Conservation (phyloP, 2,888 invertebrate species). For the Phlogophora meticulosa region DNA sequence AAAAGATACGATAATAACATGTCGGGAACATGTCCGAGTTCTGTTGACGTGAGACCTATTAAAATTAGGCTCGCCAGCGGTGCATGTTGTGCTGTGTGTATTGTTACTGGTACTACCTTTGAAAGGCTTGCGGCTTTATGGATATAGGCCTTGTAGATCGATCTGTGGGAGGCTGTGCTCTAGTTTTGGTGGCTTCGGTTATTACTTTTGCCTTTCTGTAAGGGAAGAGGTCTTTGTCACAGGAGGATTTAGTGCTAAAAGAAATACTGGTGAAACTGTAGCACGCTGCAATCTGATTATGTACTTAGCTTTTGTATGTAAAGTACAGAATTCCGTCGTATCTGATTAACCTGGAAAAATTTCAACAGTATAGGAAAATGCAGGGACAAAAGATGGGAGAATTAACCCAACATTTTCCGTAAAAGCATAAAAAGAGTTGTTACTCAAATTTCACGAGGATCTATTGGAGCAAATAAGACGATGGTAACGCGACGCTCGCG, state of each 20-base stretch:
- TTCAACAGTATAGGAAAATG: not conserved
- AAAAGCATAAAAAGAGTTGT: constrained; percentile 30
- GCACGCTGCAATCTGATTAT: not conserved
- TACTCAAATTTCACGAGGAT: constrained; percentile 41
- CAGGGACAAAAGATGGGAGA: constrained; percentile 1
- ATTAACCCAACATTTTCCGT: constrained; percentile 13
- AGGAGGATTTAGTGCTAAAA: not conserved
- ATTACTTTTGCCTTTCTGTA: not conserved
- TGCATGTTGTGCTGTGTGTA: constrained; percentile 7
- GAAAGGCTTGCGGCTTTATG: constrained; percentile 24
- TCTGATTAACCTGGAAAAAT: not conserved
- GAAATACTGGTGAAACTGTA: not conserved
- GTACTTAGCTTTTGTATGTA: not conserved
- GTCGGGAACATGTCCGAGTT: constrained; percentile 48
- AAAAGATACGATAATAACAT: constrained; percentile 57
- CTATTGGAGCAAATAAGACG: constrained; percentile 52
- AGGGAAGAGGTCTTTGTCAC: not conserved
- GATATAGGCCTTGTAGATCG: not conserved
- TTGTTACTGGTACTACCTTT: constrained; percentile 20
- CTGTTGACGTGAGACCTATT: constrained; percentile 60
- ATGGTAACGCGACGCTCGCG: constrained; percentile 39
- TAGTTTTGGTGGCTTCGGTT: constrained; percentile 1
- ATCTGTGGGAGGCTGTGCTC: not conserved
- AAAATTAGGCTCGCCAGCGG: constrained; percentile 49
- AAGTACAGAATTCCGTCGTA: not conserved